A percentile compares a stretch with the other conserved stretches of the same genome.
Evolutionary conservation across 2,797 vertebrate genomes (phyloP).

Genomic region (Sebastes goodei): DNA sequence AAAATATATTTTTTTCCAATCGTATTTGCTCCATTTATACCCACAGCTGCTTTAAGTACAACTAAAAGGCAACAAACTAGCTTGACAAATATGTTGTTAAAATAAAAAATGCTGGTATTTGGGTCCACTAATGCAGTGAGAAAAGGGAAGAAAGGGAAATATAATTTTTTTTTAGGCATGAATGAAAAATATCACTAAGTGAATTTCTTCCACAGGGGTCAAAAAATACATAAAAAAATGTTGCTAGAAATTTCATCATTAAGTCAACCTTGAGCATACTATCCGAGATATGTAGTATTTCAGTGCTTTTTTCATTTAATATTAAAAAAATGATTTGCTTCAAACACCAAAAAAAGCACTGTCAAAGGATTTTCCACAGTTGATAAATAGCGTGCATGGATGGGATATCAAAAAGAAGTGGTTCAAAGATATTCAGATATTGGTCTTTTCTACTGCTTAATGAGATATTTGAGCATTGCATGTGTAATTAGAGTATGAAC

Average conservation of each 20-base stretch:
- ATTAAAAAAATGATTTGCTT: neutral
- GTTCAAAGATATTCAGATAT: neutral
- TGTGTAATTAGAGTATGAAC: slow-evolving; percentile 14
- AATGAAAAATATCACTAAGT: slow-evolving; percentile 1
- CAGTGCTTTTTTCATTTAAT: neutral
- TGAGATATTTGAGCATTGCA: neutral
- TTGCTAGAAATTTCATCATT: slow-evolving; percentile 46
- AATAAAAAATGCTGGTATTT: neutral
- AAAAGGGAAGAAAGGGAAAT: neutral
- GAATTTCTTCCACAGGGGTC: neutral
- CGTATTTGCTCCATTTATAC: too few species aligned
- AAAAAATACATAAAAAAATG: neutral
- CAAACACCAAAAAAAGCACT: neutral
- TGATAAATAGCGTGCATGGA: neutral
- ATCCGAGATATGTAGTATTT: slow-evolving; percentile 6
- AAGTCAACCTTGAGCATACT: neutral
- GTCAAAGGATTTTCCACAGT: neutral
- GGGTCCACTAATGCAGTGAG: neutral
- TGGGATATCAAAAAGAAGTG: neutral
- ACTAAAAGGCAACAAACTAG: neutral
- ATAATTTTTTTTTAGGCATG: neutral
- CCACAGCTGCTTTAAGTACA: neutral
- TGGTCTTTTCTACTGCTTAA: neutral
- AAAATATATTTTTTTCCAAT: too few species aligned
- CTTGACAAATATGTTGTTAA: neutral